Conservation (phyloP, 2,888 invertebrate genomes). For the Adela reaumurella region DNA sequence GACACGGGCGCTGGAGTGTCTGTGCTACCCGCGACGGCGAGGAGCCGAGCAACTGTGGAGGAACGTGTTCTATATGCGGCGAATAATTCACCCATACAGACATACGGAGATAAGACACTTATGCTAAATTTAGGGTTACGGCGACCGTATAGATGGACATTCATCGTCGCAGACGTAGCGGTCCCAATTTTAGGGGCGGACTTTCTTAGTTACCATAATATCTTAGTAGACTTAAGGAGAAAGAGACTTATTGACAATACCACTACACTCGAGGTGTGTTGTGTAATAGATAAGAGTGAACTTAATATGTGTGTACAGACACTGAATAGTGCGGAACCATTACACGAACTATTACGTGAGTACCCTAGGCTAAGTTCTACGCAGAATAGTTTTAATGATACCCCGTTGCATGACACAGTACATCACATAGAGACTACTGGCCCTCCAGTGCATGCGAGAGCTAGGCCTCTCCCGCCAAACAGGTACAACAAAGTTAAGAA, state of each 20-base stretch:
- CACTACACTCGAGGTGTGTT: slow-evolving; percentile 2
- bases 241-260: slow-evolving; percentile 2
- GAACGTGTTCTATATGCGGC: slow-evolving; percentile 1
- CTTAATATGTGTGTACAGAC: background rate
- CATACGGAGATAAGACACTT: slow-evolving; percentile 1
- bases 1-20: no score
- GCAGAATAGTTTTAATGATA: background rate
- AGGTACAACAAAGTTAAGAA: slow-evolving; percentile 4
- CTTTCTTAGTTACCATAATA: slow-evolving; percentile 3
- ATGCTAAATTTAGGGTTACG: slow-evolving; percentile 1
- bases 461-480: slow-evolving; percentile 7
- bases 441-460: slow-evolving; percentile 8
- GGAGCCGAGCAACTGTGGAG: background rate
- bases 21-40: no score
- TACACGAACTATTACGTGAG: background rate
- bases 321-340: background rate
- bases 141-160: slow-evolving; percentile 2
- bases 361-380: slow-evolving; percentile 1
- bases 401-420: slow-evolving; percentile 1
- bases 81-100: slow-evolving; percentile 1
- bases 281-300: background rate
- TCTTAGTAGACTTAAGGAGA: slow-evolving; percentile 7
- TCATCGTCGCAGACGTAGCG: slow-evolving; percentile 2
- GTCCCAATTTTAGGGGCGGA: slow-evolving; percentile 3
- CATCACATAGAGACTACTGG: slow-evolving; percentile 11